Base-by-base conservation (phyloP, 2,113 vertebrate species). In the Phyllostomus discolor region DNA sequence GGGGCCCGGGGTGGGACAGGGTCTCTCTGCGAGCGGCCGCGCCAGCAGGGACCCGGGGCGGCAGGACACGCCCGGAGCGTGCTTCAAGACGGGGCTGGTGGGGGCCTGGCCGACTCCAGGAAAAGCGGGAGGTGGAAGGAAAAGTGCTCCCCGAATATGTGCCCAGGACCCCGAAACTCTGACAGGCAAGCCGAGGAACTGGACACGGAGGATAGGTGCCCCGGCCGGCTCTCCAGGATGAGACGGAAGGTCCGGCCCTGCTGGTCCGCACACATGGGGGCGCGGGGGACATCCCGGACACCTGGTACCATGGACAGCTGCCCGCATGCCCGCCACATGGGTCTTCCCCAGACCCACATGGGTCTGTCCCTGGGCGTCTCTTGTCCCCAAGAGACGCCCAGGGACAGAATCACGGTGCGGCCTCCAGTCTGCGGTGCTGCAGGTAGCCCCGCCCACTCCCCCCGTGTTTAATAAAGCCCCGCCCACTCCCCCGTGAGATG, bases 291-390 rank as follows among this genome's bases (percentile, higher is more conserved):
- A 6, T 5, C 57, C 28, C 33, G 79, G 10, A 33, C 62, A 22
- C 16, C 35, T 9, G 17, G 46, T 4, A n/a, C 2, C 5, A 12
- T 16, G 6, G 10, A 26, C 22, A 14, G 10, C 24, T 16, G 54
- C 57, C 50, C 7, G 6, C 12, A 10, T 41, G 38, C 48, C 48
- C 2, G 48, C 54, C 19, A 19, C 0, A 0, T 0, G 10, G 0
- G 7, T n/a, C 24, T 50, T 54, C 31, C 64, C 69, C n/a, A n/a
- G n/a, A n/a, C n/a, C 54, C 19, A 19, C 0, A 0, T 0, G 10
- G 0, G 7, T n/a, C 24, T 50, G n/a, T 54, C 31, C 64, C 69
- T n/a, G n/a, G n/a, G n/a, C n/a, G n/a, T n/a, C n/a, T n/a, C n/a
- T n/a, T n/a, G n/a, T 41, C 31, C 24, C 10, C 7, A 17, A 80